Evolutionary conservation across 2,888 invertebrate genomes (phyloP), one percentile per base, ranked within the genome.

Genomic region (Rhamnusium bicolor): DNA sequence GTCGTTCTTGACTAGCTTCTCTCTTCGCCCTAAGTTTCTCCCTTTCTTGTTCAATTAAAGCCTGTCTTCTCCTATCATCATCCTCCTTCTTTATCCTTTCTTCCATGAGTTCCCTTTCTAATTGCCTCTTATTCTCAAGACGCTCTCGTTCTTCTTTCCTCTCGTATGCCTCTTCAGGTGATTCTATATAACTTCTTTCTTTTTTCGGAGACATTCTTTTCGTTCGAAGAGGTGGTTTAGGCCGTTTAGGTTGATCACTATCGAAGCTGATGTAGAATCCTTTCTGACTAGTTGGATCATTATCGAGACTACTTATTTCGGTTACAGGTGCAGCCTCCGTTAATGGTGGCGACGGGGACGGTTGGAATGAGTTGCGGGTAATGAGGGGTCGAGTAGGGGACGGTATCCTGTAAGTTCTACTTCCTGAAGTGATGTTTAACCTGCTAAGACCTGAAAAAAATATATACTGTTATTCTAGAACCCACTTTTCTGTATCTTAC

Each of bases 241-340:
- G 96, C 84, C 96, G 91, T 86, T 95, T 95, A 14, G 96, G 96
- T 82, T 93, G 93, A 71, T 95, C 95, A 86, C 95, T 94, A 86
- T 97, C 97, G 86, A 98, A 97, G 63, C 96, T 95, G 85, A 98
- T 96, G 88, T 98, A 98, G 89, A 98, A 98, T 29, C 96, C 95
- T 87, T 96, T 95, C 86, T 95, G 94, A 73, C 89, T 90, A 10
- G 87, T 87, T 4, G 89, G 85, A 79, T 90, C 90, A 29, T 88
- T 83, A 83, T 90, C 84, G 85, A 90, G 86, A 84, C 90, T 84
- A 84, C 91, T 89, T 81, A 86, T 83, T 80, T 86, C 87, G 66
- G 88, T 87, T 27, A 80, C 89, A 65, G 79, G 75, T 8, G 71
- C 86, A 81, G 80, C 86, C 29, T 73, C 56, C 46, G 46, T 21